Evolutionary conservation across 1,140 invertebrate species (phyloP), one percentile per base, ranked within the genome.

Genomic region (Tribolium castaneum): DNA sequence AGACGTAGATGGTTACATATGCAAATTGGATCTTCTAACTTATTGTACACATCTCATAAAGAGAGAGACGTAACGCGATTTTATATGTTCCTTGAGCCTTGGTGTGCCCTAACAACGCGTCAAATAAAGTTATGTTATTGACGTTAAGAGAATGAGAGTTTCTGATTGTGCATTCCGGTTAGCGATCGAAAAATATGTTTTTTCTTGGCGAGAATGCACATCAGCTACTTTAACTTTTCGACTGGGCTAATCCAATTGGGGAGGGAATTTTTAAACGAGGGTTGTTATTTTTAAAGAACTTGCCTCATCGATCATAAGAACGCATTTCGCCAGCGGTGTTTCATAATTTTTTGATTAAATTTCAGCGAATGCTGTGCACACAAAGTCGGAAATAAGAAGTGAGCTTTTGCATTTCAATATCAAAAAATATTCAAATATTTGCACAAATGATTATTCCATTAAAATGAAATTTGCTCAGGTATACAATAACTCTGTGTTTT

Each of bases 401-500:
- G 82, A 82, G 82, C 80, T 81, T 81, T 66, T 80, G 78, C 83
- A 83, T 86, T 85, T 85, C 85, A 83, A 84, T 86, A 86, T 86
- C 83, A 86, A 84, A 85, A 86, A 85, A 85, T 82, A 86, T 82
- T 85, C 85, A 86, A 86, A 86, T 86, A 86, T 86, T 86, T 85
- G 84, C 85, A 82, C 82, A 85, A 86, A 86, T 85, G 85, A 86
- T 86, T 86, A 86, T 86, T 86, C 85, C 85, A 86, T 86, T 86
- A 86, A 86, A 86, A 85, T 84, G 85, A 86, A 86, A 86, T 86
- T 86, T 85, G 80, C 83, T 81, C 84, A 86, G 85, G 85, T 86
- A 85, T 81, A 81, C 71, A 81, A 79, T 73, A 59, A 70, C 75
- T 54, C 34, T 76, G 71, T 39, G 75, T 82, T 81, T 82, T 84